Evolutionary conservation across 2,113 vertebrate genomes (phyloP).

Genomic region (Centrocercus urophasianus): DNA sequence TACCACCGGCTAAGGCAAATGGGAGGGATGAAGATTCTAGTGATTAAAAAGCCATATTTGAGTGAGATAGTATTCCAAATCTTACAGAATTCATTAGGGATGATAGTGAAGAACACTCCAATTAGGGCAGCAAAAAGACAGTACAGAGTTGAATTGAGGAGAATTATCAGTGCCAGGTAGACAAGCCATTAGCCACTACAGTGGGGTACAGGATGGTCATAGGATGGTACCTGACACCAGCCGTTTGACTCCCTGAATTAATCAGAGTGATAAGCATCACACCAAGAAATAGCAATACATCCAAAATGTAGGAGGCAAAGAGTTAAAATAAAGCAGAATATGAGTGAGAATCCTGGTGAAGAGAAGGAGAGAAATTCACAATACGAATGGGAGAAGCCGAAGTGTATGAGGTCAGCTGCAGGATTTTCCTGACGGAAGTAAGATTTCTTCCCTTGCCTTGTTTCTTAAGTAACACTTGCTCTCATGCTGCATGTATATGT

Average conservation of each 20-base stretch:
- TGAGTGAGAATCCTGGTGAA: neutral
- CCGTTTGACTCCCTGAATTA: neutral
- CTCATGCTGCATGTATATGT: accelerated
- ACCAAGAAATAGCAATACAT: neutral
- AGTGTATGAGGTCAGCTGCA: neutral
- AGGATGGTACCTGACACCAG: neutral
- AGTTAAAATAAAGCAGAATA: neutral
- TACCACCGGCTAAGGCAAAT: neutral
- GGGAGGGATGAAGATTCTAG: neutral
- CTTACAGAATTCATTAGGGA: neutral
- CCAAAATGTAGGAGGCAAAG: neutral
- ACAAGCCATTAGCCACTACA: neutral
- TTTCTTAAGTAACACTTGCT: neutral
- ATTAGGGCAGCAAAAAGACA: neutral
- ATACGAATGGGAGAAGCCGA: neutral
- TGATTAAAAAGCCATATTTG: neutral
- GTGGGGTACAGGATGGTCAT: neutral
- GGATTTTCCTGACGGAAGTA: neutral
- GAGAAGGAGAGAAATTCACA: neutral
- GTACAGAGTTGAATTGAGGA: neutral
- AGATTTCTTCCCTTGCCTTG: neutral
- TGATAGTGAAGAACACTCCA: neutral
- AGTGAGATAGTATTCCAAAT: neutral
- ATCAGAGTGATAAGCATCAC: neutral
- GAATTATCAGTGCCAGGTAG: neutral